Conservation (phyloP, 2,888 invertebrate genomes). For the Caprella mutica region DNA sequence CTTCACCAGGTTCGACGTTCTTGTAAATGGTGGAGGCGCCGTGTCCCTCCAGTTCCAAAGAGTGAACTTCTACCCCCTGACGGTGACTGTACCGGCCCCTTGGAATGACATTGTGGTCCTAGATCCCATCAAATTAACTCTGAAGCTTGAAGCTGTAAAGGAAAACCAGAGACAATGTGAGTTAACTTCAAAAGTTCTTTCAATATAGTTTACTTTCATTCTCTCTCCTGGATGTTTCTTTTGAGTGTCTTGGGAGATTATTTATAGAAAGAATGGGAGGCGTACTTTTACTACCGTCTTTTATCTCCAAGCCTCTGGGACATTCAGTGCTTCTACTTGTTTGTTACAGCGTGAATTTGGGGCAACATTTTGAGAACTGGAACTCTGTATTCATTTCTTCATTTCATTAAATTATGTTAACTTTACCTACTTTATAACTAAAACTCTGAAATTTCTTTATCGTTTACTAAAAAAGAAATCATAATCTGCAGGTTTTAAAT, state of each 20-base stretch:
- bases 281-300: no score
- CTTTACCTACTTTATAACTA: no score
- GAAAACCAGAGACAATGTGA: constrained; percentile 12
- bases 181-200: neutral
- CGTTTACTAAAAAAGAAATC: no score
- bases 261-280: no score
- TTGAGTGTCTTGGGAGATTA: neutral
- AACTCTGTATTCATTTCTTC: no score
- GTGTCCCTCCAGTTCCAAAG: constrained; percentile 93
- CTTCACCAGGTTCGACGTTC: constrained; percentile 84
- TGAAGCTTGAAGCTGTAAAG: constrained; percentile 21
- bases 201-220: neutral
- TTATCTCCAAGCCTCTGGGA: no score
- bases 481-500: no score
- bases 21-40: constrained; percentile 97
- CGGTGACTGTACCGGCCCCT: constrained; percentile 78
- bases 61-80: constrained; percentile 77
- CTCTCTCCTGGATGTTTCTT: neutral
- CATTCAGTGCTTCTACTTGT: no score
- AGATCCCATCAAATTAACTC: constrained; percentile 63
- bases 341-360: no score
- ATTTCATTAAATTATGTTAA: no score
- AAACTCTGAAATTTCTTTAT: no score
- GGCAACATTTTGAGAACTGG: no score
- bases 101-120: constrained; percentile 96